These are phyloP conservation scores for Furcula furcula DNA, from an alignment of 2,888 invertebrate genomes.

Conservation along the genomic window DNA sequence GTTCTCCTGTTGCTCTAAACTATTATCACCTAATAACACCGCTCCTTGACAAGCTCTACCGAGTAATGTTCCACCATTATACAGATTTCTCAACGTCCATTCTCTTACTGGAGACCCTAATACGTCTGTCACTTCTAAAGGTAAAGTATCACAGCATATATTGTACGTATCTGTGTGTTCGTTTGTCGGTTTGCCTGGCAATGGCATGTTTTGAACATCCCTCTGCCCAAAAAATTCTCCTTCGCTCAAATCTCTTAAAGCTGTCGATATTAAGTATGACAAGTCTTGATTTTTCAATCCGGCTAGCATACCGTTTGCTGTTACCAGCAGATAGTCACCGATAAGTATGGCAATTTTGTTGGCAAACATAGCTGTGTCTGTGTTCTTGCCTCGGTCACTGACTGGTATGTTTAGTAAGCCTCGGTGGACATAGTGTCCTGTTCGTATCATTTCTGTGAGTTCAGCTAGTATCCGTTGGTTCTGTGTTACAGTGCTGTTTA, in stretches of 20 bases:
- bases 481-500: constrained; percentile 80
- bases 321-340: constrained; percentile 92
- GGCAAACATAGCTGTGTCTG: constrained; percentile 89
- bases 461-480: constrained; percentile 79
- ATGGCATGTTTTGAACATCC: constrained; percentile 87
- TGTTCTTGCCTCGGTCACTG: constrained; percentile 75
- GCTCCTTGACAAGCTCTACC: constrained; percentile 93
- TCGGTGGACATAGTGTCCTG: constrained; percentile 91
- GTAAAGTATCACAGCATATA: constrained; percentile 60
- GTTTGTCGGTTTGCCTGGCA: constrained; percentile 83
- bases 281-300: constrained; percentile 86
- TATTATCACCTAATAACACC: constrained; percentile 86
- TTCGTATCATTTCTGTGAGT: constrained; percentile 94
- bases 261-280: constrained; percentile 90
- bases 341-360: constrained; percentile 94
- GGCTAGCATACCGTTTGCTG: constrained; percentile 90
- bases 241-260: constrained; percentile 90
- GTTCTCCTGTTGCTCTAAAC: constrained; percentile 83
- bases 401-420: constrained; percentile 72
- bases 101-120: constrained; percentile 84
- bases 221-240: constrained; percentile 90
- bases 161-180: constrained; percentile 42
- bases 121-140: constrained; percentile 57
- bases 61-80: constrained; percentile 84
- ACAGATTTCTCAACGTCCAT: constrained; percentile 87